Evolutionary conservation across 2,888 invertebrate species (phyloP).

Genomic region (Glyphotaelius pellucidus): DNA sequence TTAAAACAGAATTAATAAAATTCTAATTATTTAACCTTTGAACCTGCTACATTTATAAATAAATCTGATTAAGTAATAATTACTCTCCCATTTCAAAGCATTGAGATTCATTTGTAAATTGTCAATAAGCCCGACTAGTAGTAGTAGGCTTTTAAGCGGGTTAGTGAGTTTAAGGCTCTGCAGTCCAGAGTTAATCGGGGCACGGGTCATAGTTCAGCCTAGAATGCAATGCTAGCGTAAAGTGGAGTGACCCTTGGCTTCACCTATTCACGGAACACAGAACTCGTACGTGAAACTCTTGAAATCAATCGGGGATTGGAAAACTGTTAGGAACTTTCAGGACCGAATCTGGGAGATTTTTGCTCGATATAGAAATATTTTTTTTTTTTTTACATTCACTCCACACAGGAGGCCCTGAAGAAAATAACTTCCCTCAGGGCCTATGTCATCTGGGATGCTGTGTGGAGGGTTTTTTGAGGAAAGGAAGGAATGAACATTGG

Average conservation of each 20-base stretch:
- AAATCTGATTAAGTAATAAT: neutral
- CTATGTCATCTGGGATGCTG: no score
- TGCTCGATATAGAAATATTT: neutral
- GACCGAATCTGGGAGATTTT: neutral
- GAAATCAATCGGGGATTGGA: neutral
- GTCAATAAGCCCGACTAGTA: neutral
- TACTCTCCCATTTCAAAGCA: neutral
- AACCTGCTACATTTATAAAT: neutral
- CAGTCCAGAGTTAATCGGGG: neutral
- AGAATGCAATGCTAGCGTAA: neutral
- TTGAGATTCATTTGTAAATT: neutral
- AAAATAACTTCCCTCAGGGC: no score
- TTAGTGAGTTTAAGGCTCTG: neutral
- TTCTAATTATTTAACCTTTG: no score
- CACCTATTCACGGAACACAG: neutral
- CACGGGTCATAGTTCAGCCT: neutral
- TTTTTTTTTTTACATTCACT: no score
- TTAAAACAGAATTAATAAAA: no score
- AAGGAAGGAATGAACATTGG: no score
- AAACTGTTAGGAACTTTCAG: neutral
- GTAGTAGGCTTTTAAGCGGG: no score
- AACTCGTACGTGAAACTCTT: neutral
- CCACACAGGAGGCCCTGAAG: no score
- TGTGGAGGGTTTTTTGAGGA: no score
- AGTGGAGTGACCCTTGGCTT: neutral